Evolutionary conservation across 2,888 invertebrate genomes (phyloP).

Genomic region (Dusona sp.): DNA sequence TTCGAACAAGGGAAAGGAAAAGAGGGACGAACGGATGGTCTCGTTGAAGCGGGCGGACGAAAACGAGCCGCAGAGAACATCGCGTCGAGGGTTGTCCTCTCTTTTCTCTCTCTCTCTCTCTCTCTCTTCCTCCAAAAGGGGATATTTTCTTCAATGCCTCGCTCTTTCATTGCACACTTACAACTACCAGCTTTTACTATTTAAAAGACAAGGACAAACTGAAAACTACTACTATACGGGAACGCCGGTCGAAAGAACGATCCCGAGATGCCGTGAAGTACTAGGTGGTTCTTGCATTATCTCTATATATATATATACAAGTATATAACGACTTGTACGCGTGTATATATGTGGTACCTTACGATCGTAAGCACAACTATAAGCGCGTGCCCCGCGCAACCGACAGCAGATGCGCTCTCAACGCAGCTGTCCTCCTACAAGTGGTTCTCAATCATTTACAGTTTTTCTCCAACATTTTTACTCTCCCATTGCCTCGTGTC

Average conservation of each 20-base stretch:
- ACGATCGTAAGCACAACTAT: conserved; percentile 77
- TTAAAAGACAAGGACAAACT: conserved; percentile 34
- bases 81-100: conserved; percentile 54
- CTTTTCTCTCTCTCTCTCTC: background rate
- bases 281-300: conserved; percentile 25
- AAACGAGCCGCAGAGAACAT: conserved; percentile 29
- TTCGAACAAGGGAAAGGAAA: conserved; percentile 68
- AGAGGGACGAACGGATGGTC: conserved; percentile 51
- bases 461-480: conserved; percentile 54
- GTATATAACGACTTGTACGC: conserved; percentile 7
- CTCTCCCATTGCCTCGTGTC: background rate
- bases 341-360: conserved; percentile 34
- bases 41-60: conserved; percentile 49
- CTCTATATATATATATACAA: background rate
- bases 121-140: background rate
- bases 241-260: conserved; percentile 52
- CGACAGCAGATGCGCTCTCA: conserved; percentile 83
- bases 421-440: conserved; percentile 84
- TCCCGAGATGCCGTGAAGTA: conserved; percentile 60
- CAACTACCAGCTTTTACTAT: background rate
- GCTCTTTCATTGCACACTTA: background rate
- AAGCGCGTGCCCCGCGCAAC: conserved; percentile 83
- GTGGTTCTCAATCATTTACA: conserved; percentile 84
- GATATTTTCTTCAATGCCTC: background rate
- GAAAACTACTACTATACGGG: conserved; percentile 44